These are phyloP conservation scores for Labrus mixtus DNA, from an alignment of 2,113 vertebrate genomes.

Conservation along the genomic window DNA sequence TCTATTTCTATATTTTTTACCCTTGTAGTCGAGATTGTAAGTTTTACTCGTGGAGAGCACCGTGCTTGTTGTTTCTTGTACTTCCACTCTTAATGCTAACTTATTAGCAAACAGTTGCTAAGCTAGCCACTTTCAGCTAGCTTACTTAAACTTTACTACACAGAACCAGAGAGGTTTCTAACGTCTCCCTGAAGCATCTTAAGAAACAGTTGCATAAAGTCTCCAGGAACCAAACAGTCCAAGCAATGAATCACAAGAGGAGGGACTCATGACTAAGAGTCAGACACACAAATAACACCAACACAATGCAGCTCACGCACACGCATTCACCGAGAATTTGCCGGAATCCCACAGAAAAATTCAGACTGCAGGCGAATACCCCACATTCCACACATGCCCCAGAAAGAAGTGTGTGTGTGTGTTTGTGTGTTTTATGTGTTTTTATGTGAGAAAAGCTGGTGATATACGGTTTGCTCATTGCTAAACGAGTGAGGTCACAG, in stretches of 20 bases:
- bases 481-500: constrained; percentile 47
- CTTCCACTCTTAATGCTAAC: neutral
- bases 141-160: neutral
- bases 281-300: neutral
- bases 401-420: neutral
- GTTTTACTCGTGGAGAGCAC: no score
- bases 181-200: neutral
- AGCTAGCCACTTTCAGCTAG: neutral
- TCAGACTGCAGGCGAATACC: constrained; percentile 28
- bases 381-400: constrained; percentile 43
- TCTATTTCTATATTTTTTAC: no score
- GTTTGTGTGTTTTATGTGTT: constrained; percentile 4
- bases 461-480: constrained; percentile 27
- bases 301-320: neutral
- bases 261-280: neutral
- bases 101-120: neutral
- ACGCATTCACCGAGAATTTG: constrained; percentile 9
- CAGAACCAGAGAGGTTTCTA: neutral
- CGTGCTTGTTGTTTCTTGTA: neutral
- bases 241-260: neutral
- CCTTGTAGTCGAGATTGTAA: no score
- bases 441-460: neutral
- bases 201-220: no score
- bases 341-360: constrained; percentile 32
- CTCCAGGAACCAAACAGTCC: neutral